These are phyloP conservation scores for Drosophila aff. DNA, from an alignment of 1,140 invertebrate genomes.

Conservation along the genomic window DNA sequence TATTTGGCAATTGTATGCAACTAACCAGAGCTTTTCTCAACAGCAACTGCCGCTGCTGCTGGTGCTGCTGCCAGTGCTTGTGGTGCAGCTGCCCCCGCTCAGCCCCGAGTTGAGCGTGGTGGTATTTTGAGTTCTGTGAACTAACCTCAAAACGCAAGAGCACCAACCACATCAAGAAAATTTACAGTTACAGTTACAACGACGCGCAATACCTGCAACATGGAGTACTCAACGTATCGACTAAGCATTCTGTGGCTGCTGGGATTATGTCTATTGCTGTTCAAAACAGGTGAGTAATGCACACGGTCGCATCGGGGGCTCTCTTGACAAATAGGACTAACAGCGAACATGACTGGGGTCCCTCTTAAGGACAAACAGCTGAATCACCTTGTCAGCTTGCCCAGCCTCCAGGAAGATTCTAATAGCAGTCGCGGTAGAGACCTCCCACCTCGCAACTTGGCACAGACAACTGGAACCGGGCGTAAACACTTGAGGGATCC, in stretches of 20 bases:
- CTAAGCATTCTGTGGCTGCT: slow-evolving; percentile 64
- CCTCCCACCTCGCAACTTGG: not conserved
- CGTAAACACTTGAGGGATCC: not conserved
- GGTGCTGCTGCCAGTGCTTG: slow-evolving; percentile 23
- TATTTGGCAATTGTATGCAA: slow-evolving; percentile 65
- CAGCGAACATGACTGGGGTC: not conserved
- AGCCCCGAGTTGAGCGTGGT: slow-evolving; percentile 27
- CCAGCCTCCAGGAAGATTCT: slow-evolving; percentile 23
- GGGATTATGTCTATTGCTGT: slow-evolving; percentile 68
- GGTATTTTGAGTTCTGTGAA: slow-evolving; percentile 75
- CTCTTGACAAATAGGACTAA: not conserved
- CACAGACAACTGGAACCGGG: not conserved
- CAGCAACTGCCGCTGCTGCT: slow-evolving; percentile 19
- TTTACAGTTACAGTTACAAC: slow-evolving; percentile 77
- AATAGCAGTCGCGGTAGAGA: slow-evolving; percentile 2
- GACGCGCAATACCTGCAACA: slow-evolving; percentile 65
- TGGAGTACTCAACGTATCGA: slow-evolving; percentile 65
- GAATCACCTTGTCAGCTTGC: slow-evolving; percentile 20
- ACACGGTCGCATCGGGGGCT: too few relatives aligned
- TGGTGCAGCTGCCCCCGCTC: slow-evolving; percentile 22
- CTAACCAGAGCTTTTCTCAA: slow-evolving; percentile 62
- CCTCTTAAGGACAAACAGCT: slow-evolving; percentile 10
- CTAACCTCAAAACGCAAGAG: slow-evolving; percentile 62
- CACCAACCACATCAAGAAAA: slow-evolving; percentile 62
- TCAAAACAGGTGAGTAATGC: slow-evolving; percentile 63